phyloP scores from a whole-genome alignment of 2,888 invertebrate genomes.

The Drosophila robusta region DNA sequence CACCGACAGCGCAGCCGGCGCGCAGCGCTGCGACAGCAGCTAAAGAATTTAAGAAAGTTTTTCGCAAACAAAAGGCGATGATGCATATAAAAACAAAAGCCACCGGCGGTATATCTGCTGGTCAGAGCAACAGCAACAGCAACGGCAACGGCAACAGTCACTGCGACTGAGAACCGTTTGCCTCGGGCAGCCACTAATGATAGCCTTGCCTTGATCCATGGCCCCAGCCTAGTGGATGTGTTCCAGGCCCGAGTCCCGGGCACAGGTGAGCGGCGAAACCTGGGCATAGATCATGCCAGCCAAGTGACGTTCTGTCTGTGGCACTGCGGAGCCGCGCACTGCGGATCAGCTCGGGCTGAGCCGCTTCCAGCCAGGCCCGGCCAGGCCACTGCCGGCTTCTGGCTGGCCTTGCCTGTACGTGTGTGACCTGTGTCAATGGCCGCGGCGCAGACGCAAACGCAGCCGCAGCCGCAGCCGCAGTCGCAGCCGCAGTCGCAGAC shows the following conservation, averaged over 20 bases:
- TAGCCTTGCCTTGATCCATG: conserved; percentile 70
- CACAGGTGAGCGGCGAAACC: conserved; percentile 58
- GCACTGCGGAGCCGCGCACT: conserved; percentile 17
- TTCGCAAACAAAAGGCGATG: conserved; percentile 79
- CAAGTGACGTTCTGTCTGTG: conserved; percentile 72
- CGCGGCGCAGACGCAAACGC: conserved; percentile 46
- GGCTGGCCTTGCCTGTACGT: conserved; percentile 61
- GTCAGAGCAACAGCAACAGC: neutral
- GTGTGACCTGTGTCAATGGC: conserved; percentile 78
- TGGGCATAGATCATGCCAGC: conserved; percentile 73
- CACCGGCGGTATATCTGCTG: conserved; percentile 9
- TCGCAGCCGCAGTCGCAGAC: conserved; percentile 12
- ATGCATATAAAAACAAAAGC: conserved; percentile 60
- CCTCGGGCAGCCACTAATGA: conserved; percentile 69
- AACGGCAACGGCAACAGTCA: neutral
- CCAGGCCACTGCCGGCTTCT: conserved; percentile 26
- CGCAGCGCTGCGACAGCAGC: conserved; percentile 38
- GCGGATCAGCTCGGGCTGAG: conserved; percentile 29
- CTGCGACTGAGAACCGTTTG: conserved; percentile 39
- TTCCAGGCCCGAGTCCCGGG: conserved; percentile 21
- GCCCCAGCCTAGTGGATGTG: conserved; percentile 47
- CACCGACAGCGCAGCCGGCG: conserved; percentile 52
- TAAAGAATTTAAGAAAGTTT: conserved; percentile 80
- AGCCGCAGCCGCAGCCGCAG: conserved; percentile 11
- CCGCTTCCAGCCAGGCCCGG: conserved; percentile 17